Base-by-base conservation (phyloP, 30 jellyfish, hydroid and myxozoan species). In the Nemopilema nomurai region DNA sequence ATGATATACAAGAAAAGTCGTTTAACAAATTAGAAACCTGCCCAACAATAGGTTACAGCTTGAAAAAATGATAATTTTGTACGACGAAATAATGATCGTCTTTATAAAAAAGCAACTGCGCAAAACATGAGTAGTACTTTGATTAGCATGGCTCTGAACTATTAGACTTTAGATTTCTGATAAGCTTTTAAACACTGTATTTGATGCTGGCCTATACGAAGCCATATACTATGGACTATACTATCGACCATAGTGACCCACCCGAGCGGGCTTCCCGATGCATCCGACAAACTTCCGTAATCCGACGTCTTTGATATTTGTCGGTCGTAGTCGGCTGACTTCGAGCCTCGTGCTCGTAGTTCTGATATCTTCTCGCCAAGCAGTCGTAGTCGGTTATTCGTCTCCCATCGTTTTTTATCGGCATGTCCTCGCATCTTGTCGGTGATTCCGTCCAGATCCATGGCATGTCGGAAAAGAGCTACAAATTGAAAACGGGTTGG, bases 391-490 rank as follows among this genome's bases (percentile, higher is more conserved):
- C 98, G 87, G 23, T 76, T 66, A 21, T 69, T 73, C 18, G 97
- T 83, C 21, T 77, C 89, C 77, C 85, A 74, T 26, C 97, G 71
- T 79, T 75, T 87, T 18, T 74, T 63, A 86, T 88, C 96, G 16
- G 96, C 97, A 67, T 49, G 76, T 32, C 71, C 65, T 49, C 49
- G 68, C 76, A 87, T 81, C 8, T 76, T 76, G 3, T 78, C 90
- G 9, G 88, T 57, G 31, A 82, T 71, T 18, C 93, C 98, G 29
- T 30, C 81, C 19, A 92, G 77, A 8, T 83, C 90, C 51, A 92
- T n/a, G 16, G 98, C 98, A 28, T 29, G 76, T 65, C 95, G 93
- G 79, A 75, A 92, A 0, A 82, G 77, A 18, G 77, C 98, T 92
- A 22, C 7, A 79, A 62, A 70, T n/a, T 0, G 63, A 77, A 24